Conservation (phyloP, 1,140 invertebrate species). For the Atopsyche davidsoni region DNA sequence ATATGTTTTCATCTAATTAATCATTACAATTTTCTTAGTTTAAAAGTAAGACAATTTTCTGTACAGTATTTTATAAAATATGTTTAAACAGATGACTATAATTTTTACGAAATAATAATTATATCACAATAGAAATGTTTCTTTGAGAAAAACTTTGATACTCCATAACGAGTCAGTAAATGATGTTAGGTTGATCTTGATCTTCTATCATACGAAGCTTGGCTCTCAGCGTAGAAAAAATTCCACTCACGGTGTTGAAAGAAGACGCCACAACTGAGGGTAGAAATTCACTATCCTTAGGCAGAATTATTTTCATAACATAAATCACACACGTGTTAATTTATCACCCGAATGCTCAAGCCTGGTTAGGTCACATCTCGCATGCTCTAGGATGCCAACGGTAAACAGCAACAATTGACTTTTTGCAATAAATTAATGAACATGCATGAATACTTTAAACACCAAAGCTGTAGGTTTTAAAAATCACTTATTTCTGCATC, state of each 20-base stretch:
- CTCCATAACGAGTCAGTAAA: no score
- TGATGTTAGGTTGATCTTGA: slow-evolving; percentile 20
- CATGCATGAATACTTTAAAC: slow-evolving; percentile 15
- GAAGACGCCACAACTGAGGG: slow-evolving; percentile 19
- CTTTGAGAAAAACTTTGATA: no score
- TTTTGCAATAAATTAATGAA: not conserved
- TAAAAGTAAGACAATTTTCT: no score
- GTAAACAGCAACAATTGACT: no score
- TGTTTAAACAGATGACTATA: no score
- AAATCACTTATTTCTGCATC: slow-evolving; percentile 59
- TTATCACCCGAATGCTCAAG: slow-evolving; percentile 13
- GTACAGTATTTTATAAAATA: no score
- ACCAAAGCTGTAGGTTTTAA: slow-evolving; percentile 49
- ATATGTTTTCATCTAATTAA: no score
- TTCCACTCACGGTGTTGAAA: slow-evolving; percentile 14
- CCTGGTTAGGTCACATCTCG: slow-evolving; percentile 21
- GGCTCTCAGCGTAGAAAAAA: slow-evolving; percentile 16
- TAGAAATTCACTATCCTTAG: slow-evolving; percentile 21
- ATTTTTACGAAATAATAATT: no score
- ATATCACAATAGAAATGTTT: no score
- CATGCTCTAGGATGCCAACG: no score
- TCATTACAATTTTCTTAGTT: no score
- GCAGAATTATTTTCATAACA: slow-evolving; percentile 12
- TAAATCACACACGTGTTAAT: slow-evolving; percentile 14
- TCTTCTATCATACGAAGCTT: slow-evolving; percentile 24